Evolutionary conservation across 2,113 vertebrate species (phyloP), one percentile per base, ranked within the genome.

Genomic region (Misgurnus anguillicaudatus): DNA sequence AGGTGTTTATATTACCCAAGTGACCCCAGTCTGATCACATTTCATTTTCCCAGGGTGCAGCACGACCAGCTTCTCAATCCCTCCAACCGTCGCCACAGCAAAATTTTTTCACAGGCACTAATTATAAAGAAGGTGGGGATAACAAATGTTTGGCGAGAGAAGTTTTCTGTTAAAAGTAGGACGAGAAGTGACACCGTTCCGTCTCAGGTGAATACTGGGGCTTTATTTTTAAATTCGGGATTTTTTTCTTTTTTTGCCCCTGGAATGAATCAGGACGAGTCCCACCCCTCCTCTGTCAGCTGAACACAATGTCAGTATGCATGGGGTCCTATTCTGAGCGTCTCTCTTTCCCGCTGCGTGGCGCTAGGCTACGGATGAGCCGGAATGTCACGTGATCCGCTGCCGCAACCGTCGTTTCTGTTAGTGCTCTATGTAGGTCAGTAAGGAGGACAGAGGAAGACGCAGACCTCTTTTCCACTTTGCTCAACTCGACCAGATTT

Each of bases 201-300:
- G 85, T 92, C 90, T 92, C 92, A 93, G 89, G 90, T 92, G 92
- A 88, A 83, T 90, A 87, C 75, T 62, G 72, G 82, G 87, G 90
- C 87, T 91, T 85, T 92, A 92, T 93, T 93, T 94, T 93, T 92
- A 91, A 88, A 90, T 88, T 84, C 74, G 4, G 84, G 9, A 86
- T 86, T 57, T 67, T 78, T 79, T 78, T 53, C 3, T 31, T 16
- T 57, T 82, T 79, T 75, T 85, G 86, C 82, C 84, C 85, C 89
- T 89, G 82, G 86, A 89, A 88, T 87, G 88, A 89, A 73, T 65
- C 90, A 88, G 90, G 89, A 89, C 90, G 81, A 87, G 89, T 85
- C 87, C 83, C 88, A 80, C 86, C 86, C 85, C 83, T 77, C 82
- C 64, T 76, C 69, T 82, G 89, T 85, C 86, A 75, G 87, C 83